These are phyloP conservation scores for Onychomys torridus DNA, from an alignment of 2,797 vertebrate genomes.

Conservation along the genomic window DNA sequence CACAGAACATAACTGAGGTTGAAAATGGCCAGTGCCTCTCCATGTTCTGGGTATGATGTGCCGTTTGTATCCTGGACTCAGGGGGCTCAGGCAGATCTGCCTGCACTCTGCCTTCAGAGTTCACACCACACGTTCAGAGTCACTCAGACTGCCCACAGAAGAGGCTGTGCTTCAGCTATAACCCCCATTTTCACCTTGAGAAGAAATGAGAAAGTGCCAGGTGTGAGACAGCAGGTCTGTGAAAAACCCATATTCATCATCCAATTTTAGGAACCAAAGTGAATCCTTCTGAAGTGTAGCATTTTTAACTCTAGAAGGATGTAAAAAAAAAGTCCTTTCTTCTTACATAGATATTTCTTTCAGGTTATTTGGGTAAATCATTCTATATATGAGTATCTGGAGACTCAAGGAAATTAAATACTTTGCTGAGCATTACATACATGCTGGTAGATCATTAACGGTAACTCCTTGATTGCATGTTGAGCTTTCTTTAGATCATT, in stretches of 20 bases:
- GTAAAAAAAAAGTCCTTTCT: not conserved
- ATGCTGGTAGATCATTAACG: not conserved
- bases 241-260: not conserved
- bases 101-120: not conserved
- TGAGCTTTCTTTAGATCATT: not conserved
- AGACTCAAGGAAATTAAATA: slow-evolving; percentile 8
- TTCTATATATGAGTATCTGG: not conserved
- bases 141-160: not conserved
- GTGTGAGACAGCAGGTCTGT: not conserved
- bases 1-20: not conserved
- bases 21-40: not conserved
- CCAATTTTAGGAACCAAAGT: not conserved
- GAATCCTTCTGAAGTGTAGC: not conserved
- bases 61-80: not conserved
- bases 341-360: not conserved
- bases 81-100: not conserved
- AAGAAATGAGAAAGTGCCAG: slow-evolving; percentile 34
- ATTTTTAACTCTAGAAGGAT: slow-evolving; percentile 61
- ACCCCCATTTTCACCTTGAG: not conserved
- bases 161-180: not conserved
- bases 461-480: not conserved
- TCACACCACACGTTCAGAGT: not conserved
- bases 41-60: not conserved
- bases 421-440: not conserved
- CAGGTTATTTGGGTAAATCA: not conserved